These are phyloP conservation scores for Octodonta nipae DNA, from an alignment of 2,888 invertebrate genomes.

Conservation along the genomic window DNA sequence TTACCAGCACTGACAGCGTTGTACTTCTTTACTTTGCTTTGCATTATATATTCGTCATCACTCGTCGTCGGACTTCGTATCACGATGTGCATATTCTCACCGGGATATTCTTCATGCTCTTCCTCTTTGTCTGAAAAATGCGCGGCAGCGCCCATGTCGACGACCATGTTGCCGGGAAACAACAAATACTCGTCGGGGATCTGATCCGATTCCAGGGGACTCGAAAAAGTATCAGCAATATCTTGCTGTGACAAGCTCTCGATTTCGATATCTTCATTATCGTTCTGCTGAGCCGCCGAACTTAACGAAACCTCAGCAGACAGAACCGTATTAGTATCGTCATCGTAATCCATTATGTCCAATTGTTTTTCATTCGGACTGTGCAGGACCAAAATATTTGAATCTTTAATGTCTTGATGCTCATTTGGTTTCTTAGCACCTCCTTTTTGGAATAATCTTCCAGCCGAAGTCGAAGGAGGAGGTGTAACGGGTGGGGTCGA, in stretches of 20 bases:
- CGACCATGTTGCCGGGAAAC: conserved; percentile 48
- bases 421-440: conserved; percentile 22
- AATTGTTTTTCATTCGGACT: conserved; percentile 35
- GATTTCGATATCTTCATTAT: conserved; percentile 45
- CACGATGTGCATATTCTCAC: conserved; percentile 24
- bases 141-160: conserved; percentile 43
- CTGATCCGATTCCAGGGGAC: conserved; percentile 43
- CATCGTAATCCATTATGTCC: conserved; percentile 46
- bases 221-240: conserved; percentile 45
- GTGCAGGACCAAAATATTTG: conserved; percentile 17
- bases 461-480: conserved; percentile 30
- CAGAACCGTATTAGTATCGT: conserved; percentile 44
- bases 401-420: conserved; percentile 20
- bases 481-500: conserved; percentile 43
- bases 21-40: conserved; percentile 29
- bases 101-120: conserved; percentile 25
- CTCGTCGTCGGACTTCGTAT: conserved; percentile 36
- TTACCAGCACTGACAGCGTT: conserved; percentile 33
- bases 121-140: conserved; percentile 42
- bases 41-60: conserved; percentile 33
- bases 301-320: conserved; percentile 46
- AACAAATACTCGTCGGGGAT: conserved; percentile 50
- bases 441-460: conserved; percentile 19
- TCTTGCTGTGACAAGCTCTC: conserved; percentile 42
- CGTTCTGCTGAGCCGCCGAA: conserved; percentile 44